Evolutionary conservation across 2,888 invertebrate species (phyloP), one percentile per base, ranked within the genome.

Genomic region (Mythimna lalbum): DNA sequence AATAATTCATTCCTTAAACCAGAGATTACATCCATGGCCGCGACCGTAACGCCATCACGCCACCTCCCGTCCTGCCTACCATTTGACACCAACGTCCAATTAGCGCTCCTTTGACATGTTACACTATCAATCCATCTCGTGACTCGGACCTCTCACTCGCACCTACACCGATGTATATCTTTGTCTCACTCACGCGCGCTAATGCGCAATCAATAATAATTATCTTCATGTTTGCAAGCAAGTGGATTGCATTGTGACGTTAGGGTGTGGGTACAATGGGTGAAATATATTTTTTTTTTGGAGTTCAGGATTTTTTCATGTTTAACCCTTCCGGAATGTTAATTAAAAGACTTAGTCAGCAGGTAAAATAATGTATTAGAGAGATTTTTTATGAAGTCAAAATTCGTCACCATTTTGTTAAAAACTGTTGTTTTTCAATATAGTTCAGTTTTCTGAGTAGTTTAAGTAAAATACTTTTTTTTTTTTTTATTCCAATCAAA

Each of bases 181-280:
- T 75, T 73, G 63, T 89, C 90, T 77, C 90, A 19, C 79, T 88
- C 87, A 69, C 84, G 67, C 81, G 76, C 81, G 86, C 90, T 95
- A 94, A 95, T 94, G 92, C 90, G 93, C 94, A 95, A 95, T 95
- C 95, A 95, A 95, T 95, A 95, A 94, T 94, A 93, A 94, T 95
- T 94, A 94, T 94, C 90, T 92, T 91, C 88, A 88, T 94, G 93
- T 94, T 94, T 93, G 94, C 91, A 87, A 90, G 91, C 92, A 89
- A 93, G 92, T 91, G 91, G 89, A 93, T 93, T 93, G 94, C 92
- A 93, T 92, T 92, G 91, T 90, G 85, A 81, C 74, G 85, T 86
- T 78, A 81, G 70, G 87, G 63, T 69, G 80, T 36, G 73, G 61
- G 59, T 73, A 74, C 77, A 74, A 7, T 59, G 59, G 19, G 60